Evolutionary conservation across 1,140 invertebrate species (phyloP).

Genomic region (Hormaphis cornu): DNA sequence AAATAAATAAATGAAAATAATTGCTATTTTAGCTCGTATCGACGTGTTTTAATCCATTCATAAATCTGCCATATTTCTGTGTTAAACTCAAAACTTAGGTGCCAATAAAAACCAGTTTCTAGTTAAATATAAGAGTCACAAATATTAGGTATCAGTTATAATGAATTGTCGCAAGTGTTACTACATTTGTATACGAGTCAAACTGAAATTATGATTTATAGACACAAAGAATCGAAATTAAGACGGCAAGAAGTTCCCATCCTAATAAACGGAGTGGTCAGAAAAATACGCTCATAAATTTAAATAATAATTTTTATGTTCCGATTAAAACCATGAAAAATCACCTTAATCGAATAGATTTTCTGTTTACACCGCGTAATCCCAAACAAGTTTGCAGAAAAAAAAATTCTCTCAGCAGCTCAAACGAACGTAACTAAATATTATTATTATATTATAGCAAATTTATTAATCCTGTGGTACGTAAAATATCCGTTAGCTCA

Average conservation of each 20-base stretch:
- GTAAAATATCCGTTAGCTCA: no score
- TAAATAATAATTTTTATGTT: background rate
- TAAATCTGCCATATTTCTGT: no score
- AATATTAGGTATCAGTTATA: background rate
- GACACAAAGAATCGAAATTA: background rate
- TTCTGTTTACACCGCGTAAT: background rate
- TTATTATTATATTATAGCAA: no score
- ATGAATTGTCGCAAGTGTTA: background rate
- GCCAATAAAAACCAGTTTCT: conserved; percentile 4
- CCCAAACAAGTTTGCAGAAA: background rate
- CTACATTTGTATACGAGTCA: background rate
- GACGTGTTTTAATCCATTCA: no score
- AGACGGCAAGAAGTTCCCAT: background rate
- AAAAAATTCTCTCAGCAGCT: no score
- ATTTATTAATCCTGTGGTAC: no score
- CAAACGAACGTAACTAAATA: no score
- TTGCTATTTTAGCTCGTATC: no score
- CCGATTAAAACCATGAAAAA: background rate
- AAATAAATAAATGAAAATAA: no score
- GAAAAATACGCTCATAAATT: background rate
- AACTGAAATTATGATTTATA: background rate
- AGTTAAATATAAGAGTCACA: background rate
- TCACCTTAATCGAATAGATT: background rate
- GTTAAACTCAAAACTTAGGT: no score
- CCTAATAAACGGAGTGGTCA: background rate